A percentile compares a stretch with the other conserved stretches of the same genome.
Evolutionary conservation across 2,888 invertebrate genomes (phyloP).

Genomic region (Drosophila mayaguana): DNA sequence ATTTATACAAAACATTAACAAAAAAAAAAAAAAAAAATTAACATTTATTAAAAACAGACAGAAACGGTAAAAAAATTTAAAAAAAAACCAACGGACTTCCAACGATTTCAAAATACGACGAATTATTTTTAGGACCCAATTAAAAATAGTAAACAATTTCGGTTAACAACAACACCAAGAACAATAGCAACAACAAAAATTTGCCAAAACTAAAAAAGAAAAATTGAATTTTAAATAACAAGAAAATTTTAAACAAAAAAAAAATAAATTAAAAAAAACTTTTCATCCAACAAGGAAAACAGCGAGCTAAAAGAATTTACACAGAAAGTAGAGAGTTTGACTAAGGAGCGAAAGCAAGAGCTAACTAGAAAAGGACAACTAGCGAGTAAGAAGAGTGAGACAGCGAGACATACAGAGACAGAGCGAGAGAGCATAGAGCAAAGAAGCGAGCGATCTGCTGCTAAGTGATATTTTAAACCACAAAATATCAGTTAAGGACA

Average conservation of each 20-base stretch:
- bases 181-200: slow-evolving; percentile 41
- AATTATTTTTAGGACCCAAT: slow-evolving; percentile 65
- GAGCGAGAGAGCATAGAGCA: slow-evolving; percentile 1
- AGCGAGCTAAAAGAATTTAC: slow-evolving; percentile 68
- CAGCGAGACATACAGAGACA: slow-evolving; percentile 3
- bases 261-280: slow-evolving; percentile 2
- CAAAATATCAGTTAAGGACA: slow-evolving; percentile 79
- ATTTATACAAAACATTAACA: slow-evolving; percentile 64
- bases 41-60: slow-evolving; percentile 15
- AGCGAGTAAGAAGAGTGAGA: slow-evolving; percentile 7
- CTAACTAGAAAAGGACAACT: slow-evolving; percentile 5
- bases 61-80: not conserved
- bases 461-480: slow-evolving; percentile 75
- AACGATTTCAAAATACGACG: slow-evolving; percentile 84
- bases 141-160: slow-evolving; percentile 40
- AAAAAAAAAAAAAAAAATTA: slow-evolving; percentile 18
- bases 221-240: not conserved
- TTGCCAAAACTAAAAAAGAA: slow-evolving; percentile 60
- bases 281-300: slow-evolving; percentile 10
- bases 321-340: slow-evolving; percentile 35
- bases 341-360: slow-evolving; percentile 16
- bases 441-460: slow-evolving; percentile 55
- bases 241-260: not conserved
- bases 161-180: slow-evolving; percentile 47
- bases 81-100: slow-evolving; percentile 79